Evolutionary conservation across 1,140 invertebrate species (phyloP).

Genomic region (Platorchestia sp.): DNA sequence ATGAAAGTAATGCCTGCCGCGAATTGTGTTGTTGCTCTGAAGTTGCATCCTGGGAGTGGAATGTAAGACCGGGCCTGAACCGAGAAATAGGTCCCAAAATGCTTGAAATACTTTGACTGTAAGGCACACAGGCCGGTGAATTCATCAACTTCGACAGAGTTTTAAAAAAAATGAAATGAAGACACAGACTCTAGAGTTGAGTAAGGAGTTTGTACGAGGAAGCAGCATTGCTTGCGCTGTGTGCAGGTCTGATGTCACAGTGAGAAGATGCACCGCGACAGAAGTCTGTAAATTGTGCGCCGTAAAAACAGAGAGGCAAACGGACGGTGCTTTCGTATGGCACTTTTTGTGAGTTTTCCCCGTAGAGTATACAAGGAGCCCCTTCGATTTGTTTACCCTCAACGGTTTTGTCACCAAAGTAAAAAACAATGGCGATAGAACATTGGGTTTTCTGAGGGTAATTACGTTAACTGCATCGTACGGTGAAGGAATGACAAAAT

Average conservation of each 20-base stretch:
- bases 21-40: background rate
- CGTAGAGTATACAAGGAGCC: background rate
- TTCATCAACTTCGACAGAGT: background rate
- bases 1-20: slow-evolving; percentile 19
- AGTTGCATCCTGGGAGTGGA: background rate
- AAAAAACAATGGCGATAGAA: background rate
- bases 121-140: background rate
- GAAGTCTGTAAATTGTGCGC: background rate
- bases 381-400: background rate
- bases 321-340: background rate
- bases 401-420: background rate
- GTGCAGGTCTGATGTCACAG: background rate
- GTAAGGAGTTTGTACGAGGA: background rate
- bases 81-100: background rate
- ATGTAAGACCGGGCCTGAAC: background rate
- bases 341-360: background rate
- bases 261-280: background rate
- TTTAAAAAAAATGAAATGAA: background rate
- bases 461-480: no score
- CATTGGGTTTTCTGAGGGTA: background rate
- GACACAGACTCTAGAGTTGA: background rate
- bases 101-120: background rate
- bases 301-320: background rate
- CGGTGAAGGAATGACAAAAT: background rate
- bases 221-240: background rate